Percentiles rank a stretch among this genome's conserved stretches.
Evolutionary conservation across 2,888 invertebrate genomes (phyloP).

Genomic region (Sarcophaga caerulescens): DNA sequence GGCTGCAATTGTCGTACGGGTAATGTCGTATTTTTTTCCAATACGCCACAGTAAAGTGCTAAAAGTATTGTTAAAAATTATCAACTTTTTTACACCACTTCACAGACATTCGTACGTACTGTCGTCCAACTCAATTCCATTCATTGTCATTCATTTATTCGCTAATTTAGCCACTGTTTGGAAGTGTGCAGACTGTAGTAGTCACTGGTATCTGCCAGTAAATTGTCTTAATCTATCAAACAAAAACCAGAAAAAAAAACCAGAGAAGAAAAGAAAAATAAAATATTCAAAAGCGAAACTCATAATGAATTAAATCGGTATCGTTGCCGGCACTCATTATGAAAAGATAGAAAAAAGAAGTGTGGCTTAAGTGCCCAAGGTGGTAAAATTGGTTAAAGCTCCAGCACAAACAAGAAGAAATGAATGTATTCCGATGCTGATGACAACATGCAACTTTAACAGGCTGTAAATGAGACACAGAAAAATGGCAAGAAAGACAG

Average conservation of each 20-base stretch:
- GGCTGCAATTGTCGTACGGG: no score
- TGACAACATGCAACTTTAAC: neutral
- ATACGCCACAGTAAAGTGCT: constrained; percentile 12
- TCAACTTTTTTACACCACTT: constrained; percentile 27
- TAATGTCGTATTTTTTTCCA: neutral
- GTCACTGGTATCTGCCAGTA: neutral
- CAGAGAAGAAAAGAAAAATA: neutral
- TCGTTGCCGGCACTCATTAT: constrained; percentile 40
- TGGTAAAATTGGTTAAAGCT: constrained; percentile 16
- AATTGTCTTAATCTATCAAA: constrained; percentile 15
- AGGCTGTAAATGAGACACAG: neutral
- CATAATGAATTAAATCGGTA: constrained; percentile 45
- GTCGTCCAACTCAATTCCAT: neutral
- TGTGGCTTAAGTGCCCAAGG: constrained; percentile 33
- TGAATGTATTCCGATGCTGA: neutral
- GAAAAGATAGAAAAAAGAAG: constrained; percentile 14
- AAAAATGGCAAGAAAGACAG: neutral
- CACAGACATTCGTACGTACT: neutral
- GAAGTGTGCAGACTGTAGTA: neutral
- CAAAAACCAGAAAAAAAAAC: neutral
- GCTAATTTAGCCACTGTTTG: neutral
- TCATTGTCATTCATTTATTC: neutral
- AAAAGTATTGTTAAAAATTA: constrained; percentile 44
- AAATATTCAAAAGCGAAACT: neutral
- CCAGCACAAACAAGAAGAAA: neutral